phyloP scores from a whole-genome alignment of 2,888 invertebrate species.

The Cosmorhoe ocellata region DNA sequence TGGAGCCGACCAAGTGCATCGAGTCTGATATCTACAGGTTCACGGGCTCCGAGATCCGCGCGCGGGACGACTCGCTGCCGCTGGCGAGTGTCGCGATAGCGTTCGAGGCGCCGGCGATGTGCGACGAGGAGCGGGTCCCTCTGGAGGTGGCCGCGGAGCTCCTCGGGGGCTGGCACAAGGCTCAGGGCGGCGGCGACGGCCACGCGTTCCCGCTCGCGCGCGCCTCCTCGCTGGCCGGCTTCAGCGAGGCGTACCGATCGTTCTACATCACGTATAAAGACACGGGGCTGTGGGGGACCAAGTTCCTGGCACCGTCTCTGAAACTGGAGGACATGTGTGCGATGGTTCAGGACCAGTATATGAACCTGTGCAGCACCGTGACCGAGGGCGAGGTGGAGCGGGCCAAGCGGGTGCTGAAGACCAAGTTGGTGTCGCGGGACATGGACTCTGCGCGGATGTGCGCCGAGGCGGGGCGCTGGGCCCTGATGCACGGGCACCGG shows the following conservation, averaged over 20 bases:
- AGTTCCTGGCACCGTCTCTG: slow-evolving; percentile 88
- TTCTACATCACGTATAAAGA: slow-evolving; percentile 99
- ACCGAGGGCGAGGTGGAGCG: slow-evolving; percentile 94
- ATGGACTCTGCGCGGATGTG: slow-evolving; percentile 95
- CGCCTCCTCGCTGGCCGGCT: slow-evolving; percentile 83
- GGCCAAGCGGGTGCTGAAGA: slow-evolving; percentile 94
- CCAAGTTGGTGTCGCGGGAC: slow-evolving; percentile 93
- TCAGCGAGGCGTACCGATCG: slow-evolving; percentile 95
- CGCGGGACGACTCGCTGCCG: slow-evolving; percentile 94
- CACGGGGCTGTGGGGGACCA: slow-evolving; percentile 97
- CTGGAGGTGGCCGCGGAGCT: slow-evolving; percentile 96
- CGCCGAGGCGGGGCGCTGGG: slow-evolving; percentile 97
- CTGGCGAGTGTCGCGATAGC: slow-evolving; percentile 95
- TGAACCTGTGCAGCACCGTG: slow-evolving; percentile 91
- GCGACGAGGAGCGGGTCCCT: slow-evolving; percentile 93
- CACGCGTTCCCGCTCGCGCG: slow-evolving; percentile 91
- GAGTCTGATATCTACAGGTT: slow-evolving; percentile 84
- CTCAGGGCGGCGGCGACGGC: slow-evolving; percentile 92
- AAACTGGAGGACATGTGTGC: slow-evolving; percentile 86
- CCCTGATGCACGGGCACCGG: slow-evolving; percentile 94
- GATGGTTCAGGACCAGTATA: slow-evolving; percentile 90
- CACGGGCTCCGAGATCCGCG: slow-evolving; percentile 93
- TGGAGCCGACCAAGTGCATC: slow-evolving; percentile 82
- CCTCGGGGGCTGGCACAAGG: slow-evolving; percentile 94
- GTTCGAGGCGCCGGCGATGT: slow-evolving; percentile 95